Evolutionary conservation across 2,113 vertebrate species (phyloP).

Genomic region (Dicentrarchus labrax): DNA sequence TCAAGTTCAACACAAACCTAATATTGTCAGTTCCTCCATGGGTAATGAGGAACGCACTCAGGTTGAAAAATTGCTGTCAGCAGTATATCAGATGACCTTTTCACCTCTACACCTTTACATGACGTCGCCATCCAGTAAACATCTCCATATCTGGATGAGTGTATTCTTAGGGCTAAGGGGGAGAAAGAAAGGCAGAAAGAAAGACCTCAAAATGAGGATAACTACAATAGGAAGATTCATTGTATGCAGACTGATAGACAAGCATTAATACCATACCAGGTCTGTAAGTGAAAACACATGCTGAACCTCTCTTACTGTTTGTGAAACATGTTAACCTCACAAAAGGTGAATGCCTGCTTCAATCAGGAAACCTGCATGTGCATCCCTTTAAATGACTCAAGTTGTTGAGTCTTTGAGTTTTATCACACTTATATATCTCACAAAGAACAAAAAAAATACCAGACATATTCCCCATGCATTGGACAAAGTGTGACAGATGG

Average conservation of each 20-base stretch:
- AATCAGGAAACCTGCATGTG: too few species aligned
- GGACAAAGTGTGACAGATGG: conserved; percentile 35
- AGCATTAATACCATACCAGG: not conserved
- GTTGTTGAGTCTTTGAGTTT: not conserved
- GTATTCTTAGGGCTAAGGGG: not conserved
- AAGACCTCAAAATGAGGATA: too few species aligned
- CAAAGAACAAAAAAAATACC: not conserved
- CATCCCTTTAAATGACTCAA: not conserved
- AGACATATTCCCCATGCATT: conserved; percentile 5
- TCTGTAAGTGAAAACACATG: conserved; percentile 51
- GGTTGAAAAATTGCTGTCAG: conserved; percentile 6
- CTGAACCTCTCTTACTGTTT: not conserved
- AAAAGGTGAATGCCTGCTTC: not conserved
- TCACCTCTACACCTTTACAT: conserved; percentile 41
- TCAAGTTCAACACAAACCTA: conserved; percentile 31
- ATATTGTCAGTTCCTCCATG: not conserved
- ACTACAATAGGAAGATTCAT: not conserved
- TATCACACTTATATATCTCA: not conserved
- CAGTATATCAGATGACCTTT: conserved; percentile 35
- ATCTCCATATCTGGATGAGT: conserved; percentile 34
- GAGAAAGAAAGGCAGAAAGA: not conserved
- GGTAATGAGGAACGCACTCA: not conserved
- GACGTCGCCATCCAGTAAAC: too few species aligned
- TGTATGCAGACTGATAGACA: not conserved
- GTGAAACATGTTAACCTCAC: not conserved